Conservation (phyloP, 1,140 invertebrate genomes). For the Argopecten irradians region DNA sequence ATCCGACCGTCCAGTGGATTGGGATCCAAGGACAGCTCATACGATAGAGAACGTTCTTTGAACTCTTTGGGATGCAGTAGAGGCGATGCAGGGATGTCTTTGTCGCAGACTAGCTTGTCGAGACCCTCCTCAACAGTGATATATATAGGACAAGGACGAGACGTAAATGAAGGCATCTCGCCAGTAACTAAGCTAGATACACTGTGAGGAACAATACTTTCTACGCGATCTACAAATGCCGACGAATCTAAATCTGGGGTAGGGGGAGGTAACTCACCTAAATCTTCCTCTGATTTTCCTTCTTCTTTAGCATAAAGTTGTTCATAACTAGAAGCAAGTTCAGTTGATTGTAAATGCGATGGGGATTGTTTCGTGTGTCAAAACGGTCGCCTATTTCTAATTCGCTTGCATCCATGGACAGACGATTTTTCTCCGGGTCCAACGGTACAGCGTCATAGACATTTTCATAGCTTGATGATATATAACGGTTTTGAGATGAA, state of each 20-base stretch:
- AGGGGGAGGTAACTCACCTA: slow-evolving; percentile 45
- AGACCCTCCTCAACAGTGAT: slow-evolving; percentile 63
- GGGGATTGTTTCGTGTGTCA: slow-evolving; percentile 67
- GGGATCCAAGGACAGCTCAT: slow-evolving; percentile 41
- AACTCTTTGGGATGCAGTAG: slow-evolving; percentile 24
- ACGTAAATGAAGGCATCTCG: slow-evolving; percentile 31
- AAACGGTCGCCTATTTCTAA: slow-evolving; percentile 68
- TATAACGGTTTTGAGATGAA: slow-evolving; percentile 42
- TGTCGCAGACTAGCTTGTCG: slow-evolving; percentile 57
- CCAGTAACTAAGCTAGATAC: not conserved
- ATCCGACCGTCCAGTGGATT: slow-evolving; percentile 23
- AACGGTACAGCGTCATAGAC: slow-evolving; percentile 64
- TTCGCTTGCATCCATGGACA: slow-evolving; percentile 61
- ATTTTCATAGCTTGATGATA: slow-evolving; percentile 67
- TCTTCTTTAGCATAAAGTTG: slow-evolving; percentile 60
- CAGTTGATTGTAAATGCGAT: slow-evolving; percentile 53
- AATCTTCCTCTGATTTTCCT: slow-evolving; percentile 30
- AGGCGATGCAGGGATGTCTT: not conserved
- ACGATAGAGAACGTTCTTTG: slow-evolving; percentile 56
- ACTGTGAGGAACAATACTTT: not conserved
- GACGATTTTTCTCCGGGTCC: slow-evolving; percentile 60
- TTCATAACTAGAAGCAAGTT: slow-evolving; percentile 66
- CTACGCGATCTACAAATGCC: not conserved
- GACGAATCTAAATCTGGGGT: not conserved
- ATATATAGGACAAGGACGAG: slow-evolving; percentile 59